Conservation (phyloP, 2,888 invertebrate genomes). For the Troides aeacus region DNA sequence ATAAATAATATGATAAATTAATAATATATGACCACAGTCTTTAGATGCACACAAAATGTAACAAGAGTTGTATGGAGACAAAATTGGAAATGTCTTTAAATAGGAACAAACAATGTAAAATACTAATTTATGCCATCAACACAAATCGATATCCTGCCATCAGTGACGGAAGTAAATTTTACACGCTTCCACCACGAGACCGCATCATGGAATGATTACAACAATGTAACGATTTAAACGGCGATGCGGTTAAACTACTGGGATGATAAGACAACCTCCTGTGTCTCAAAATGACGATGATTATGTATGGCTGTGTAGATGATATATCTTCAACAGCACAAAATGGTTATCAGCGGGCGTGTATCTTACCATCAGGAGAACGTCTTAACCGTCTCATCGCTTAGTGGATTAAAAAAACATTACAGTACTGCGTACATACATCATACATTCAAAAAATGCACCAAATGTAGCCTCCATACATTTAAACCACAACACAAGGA, state of each 20-base stretch:
- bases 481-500: constrained; percentile 51
- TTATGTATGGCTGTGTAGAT: too few relatives aligned
- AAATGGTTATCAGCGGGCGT: too few relatives aligned
- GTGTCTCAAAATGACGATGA: too few relatives aligned
- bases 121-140: constrained; percentile 47
- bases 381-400: too few relatives aligned
- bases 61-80: constrained; percentile 54
- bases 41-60: constrained; percentile 62
- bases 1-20: constrained; percentile 77
- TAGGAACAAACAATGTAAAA: constrained; percentile 68
- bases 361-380: too few relatives aligned
- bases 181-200: constrained; percentile 41
- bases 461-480: constrained; percentile 60
- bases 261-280: too few relatives aligned
- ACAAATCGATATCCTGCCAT: constrained; percentile 59
- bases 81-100: constrained; percentile 63
- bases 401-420: constrained; percentile 22
- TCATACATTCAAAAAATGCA: constrained; percentile 50
- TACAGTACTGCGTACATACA: constrained; percentile 44
- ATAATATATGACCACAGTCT: constrained; percentile 73
- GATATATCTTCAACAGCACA: too few relatives aligned
- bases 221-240: too few relatives aligned
- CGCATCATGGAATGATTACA: constrained; percentile 55
- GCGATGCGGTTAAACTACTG: too few relatives aligned
- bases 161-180: constrained; percentile 45